Percentiles rank a stretch among this genome's conserved stretches.
These are phyloP conservation scores for Ophion ventricosus DNA, from an alignment of 2,888 invertebrate genomes.

Conservation along the genomic window DNA sequence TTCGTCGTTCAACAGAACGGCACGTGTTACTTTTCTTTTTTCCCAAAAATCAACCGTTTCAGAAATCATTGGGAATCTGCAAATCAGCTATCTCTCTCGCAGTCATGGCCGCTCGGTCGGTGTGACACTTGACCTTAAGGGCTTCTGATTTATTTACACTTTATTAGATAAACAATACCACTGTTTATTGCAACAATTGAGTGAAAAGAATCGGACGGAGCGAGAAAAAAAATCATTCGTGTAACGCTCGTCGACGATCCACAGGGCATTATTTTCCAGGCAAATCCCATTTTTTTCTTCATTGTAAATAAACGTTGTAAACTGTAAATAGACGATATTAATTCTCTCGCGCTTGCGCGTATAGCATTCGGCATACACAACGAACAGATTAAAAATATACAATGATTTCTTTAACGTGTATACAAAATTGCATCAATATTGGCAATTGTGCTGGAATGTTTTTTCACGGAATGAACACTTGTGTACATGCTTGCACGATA, in stretches of 20 bases:
- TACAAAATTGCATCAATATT: conserved; percentile 63
- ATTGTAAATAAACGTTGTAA: conserved; percentile 56
- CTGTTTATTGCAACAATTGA: conserved; percentile 61
- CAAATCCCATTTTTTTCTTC: conserved; percentile 16
- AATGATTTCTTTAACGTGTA: conserved; percentile 61
- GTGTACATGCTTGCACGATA: conserved; percentile 50
- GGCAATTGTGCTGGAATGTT: conserved; percentile 66
- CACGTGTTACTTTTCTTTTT: too few relatives aligned
- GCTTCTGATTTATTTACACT: not conserved
- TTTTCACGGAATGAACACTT: conserved; percentile 59
- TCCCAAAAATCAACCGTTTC: too few relatives aligned
- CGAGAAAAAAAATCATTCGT: conserved; percentile 41
- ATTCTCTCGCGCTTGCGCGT: conserved; percentile 16
- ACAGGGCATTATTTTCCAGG: conserved; percentile 22
- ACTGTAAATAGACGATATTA: conserved; percentile 40
- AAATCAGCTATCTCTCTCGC: too few relatives aligned
- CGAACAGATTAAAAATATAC: conserved; percentile 63
- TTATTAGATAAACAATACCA: conserved; percentile 46
- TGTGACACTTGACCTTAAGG: too few relatives aligned
- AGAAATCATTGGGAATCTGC: too few relatives aligned
- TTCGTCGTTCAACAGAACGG: too few relatives aligned
- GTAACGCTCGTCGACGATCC: conserved; percentile 36
- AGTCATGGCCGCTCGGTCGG: too few relatives aligned
- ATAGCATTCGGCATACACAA: conserved; percentile 18
- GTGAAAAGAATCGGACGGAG: conserved; percentile 25